These are phyloP conservation scores for Eilema caniola DNA, from an alignment of 2,888 invertebrate genomes.

Conservation along the genomic window DNA sequence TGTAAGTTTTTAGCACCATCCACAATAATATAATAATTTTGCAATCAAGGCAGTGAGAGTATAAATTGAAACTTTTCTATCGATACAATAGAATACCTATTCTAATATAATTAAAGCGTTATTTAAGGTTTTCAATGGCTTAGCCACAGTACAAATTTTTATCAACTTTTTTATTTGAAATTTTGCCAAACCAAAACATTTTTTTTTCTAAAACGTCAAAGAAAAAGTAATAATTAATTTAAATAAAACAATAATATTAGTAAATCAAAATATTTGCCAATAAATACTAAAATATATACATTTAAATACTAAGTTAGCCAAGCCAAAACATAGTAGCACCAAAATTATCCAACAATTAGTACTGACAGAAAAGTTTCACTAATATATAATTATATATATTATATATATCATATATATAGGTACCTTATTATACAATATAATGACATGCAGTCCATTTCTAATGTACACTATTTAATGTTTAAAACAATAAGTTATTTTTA, in stretches of 20 bases:
- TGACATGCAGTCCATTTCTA: conserved; percentile 75
- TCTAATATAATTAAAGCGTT: conserved; percentile 77
- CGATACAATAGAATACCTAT: conserved; percentile 75
- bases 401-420: conserved; percentile 43
- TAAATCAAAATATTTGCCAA: conserved; percentile 77
- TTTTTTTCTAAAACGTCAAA: conserved; percentile 39
- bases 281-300: conserved; percentile 79
- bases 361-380: conserved; percentile 84
- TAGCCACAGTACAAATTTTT: conserved; percentile 63
- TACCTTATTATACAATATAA: conserved; percentile 58
- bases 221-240: conserved; percentile 49
- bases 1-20: conserved; percentile 73
- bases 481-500: conserved; percentile 80
- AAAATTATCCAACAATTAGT: conserved; percentile 75
- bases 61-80: conserved; percentile 81
- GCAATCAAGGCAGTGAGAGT: conserved; percentile 74
- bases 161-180: conserved; percentile 33
- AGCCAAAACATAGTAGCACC: conserved; percentile 85
- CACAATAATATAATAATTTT: conserved; percentile 47
- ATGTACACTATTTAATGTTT: conserved; percentile 67
- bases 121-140: conserved; percentile 73
- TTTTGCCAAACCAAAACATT: conserved; percentile 51
- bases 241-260: conserved; percentile 59
- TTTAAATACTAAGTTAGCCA: conserved; percentile 83
- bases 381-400: conserved; percentile 27